These are phyloP conservation scores for Lasius platythorax DNA, from an alignment of 2,888 invertebrate genomes.

Conservation along the genomic window DNA sequence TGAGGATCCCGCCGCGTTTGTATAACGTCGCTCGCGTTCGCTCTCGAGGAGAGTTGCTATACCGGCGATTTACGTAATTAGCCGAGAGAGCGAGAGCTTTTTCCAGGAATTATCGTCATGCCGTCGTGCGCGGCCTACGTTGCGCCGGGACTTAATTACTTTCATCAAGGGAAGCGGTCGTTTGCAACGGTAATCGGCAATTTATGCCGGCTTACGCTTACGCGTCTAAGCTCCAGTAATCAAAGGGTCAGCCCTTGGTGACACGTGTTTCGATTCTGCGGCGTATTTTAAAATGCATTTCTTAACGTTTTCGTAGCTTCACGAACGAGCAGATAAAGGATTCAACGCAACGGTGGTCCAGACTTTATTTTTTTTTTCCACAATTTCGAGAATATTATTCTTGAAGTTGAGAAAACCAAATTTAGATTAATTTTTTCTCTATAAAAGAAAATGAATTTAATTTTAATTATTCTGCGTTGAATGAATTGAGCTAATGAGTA, in stretches of 20 bases:
- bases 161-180: conserved; percentile 72
- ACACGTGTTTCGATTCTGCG: conserved; percentile 17
- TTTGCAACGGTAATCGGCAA: conserved; percentile 71
- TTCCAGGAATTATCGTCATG: conserved; percentile 64
- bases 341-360: background rate
- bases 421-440: background rate
- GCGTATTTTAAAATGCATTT: background rate
- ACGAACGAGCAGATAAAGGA: background rate
- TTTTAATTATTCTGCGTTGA: background rate
- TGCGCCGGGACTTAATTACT: conserved; percentile 68
- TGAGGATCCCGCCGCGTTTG: conserved; percentile 27
- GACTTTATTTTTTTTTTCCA: background rate
- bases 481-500: background rate
- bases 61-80: conserved; percentile 46
- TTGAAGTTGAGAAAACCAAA: background rate
- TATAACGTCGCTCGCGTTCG: conserved; percentile 23
- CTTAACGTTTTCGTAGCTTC: conserved; percentile 9
- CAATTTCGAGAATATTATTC: background rate
- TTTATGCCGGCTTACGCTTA: conserved; percentile 67
- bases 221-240: conserved; percentile 37
- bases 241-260: conserved; percentile 29
- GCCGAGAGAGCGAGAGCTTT: conserved; percentile 52
- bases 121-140: conserved; percentile 54
- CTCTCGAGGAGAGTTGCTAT: conserved; percentile 21
- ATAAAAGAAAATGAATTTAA: background rate